Evolutionary conservation across 2,888 invertebrate genomes (phyloP), one percentile per base, ranked within the genome.

Genomic region (Morpho achilles): DNA sequence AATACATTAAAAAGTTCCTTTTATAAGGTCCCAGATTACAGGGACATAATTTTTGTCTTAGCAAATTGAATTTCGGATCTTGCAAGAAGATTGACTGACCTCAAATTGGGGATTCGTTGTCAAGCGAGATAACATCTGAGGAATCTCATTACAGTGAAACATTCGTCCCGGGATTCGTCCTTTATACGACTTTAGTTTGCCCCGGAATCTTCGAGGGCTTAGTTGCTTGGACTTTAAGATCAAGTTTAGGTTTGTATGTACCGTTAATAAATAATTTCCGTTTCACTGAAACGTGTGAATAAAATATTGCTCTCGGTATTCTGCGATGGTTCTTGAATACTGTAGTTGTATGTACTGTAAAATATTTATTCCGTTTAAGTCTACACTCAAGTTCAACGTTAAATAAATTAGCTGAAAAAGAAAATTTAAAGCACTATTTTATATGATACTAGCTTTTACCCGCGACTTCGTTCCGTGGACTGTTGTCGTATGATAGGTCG

Each of bases 81-180:
- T 54, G 54, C 47, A 46, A 54, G 57, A 82, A 84, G 86, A 87
- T 86, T 83, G 87, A 88, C 84, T 87, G 86, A 89, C 88, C 88
- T 80, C 89, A 89, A 85, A 88, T 87, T 86, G 82, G 84, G 81
- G 83, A 83, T 86, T 80, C 83, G 81, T 84, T 85, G 88, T 87
- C 85, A 86, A 79, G 82, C 77, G 74, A 81, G 86, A 87, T 88
- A 87, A 76, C 84, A 82, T 82, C 82, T 76, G 72, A 79, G 82
- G 87, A 89, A 89, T 89, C 89, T 89, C 88, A 89, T 89, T 89
- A 88, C 78, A 77, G 72, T 70, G 67, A 78, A 81, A 70, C 82
- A 84, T 79, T 83, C 71, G 76, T 78, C 74, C 75, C 70, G 68
- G 53, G 59, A 71, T 68, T 69, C 62, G 60, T 68, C 77, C 75